Evolutionary conservation across 2,797 vertebrate genomes (phyloP).

Genomic region (Mormyrops attenuatus): DNA sequence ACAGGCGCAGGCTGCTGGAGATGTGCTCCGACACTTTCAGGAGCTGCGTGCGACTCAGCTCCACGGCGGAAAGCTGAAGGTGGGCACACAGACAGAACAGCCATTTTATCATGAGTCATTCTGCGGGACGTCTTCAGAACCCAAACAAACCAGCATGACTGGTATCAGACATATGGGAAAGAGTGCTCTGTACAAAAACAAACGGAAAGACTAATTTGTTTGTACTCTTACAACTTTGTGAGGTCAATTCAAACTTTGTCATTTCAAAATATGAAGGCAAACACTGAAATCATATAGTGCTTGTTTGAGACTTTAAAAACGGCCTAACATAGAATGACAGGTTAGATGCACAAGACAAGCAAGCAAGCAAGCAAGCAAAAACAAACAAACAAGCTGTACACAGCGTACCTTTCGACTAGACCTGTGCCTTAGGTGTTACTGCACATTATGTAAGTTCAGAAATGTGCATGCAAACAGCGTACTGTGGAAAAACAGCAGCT

Average conservation of each 20-base stretch:
- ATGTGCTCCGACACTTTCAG: slow-evolving; percentile 47
- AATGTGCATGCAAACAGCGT: not conserved
- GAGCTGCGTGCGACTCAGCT: slow-evolving; percentile 57
- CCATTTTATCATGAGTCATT: not conserved
- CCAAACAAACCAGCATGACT: not conserved
- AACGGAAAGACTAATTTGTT: not conserved
- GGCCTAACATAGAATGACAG: not conserved
- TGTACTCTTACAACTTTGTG: not conserved
- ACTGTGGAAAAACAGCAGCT: not conserved
- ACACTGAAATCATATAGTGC: not conserved
- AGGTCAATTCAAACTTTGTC: not conserved
- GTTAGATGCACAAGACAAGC: not conserved
- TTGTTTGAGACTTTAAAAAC: not conserved
- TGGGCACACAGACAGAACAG: not conserved
- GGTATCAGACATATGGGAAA: not conserved
- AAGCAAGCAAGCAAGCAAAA: not conserved
- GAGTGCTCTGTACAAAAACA: not conserved
- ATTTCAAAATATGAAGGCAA: not conserved
- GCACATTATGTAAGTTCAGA: not conserved
- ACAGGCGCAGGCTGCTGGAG: slow-evolving; percentile 47
- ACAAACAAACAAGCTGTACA: not conserved
- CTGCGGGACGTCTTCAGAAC: not conserved
- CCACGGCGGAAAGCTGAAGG: slow-evolving; percentile 51
- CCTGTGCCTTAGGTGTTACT: not conserved
- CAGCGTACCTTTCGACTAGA: not conserved